phyloP scores from a whole-genome alignment of 2,888 invertebrate species.

The Epistrophe grossulariae region DNA sequence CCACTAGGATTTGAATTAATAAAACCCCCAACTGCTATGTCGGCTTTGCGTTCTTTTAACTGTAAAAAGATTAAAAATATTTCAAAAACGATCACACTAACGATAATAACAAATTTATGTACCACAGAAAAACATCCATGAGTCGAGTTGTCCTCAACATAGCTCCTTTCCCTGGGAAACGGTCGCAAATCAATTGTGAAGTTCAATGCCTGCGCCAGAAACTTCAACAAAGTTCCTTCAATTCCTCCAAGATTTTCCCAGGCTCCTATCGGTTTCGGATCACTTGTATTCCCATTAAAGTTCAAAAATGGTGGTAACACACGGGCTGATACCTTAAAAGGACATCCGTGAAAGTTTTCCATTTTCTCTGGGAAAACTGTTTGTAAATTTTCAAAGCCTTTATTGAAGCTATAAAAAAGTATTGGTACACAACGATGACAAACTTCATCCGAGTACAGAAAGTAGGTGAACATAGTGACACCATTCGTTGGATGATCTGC shows the following conservation, averaged over 20 bases:
- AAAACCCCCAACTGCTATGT: constrained; percentile 79
- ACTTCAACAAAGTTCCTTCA: constrained; percentile 79
- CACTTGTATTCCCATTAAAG: constrained; percentile 78
- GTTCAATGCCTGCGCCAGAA: constrained; percentile 76
- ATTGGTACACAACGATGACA: not conserved
- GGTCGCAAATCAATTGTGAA: constrained; percentile 5
- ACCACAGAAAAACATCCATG: constrained; percentile 79
- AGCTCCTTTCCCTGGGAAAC: constrained; percentile 70
- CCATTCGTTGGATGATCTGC: not conserved
- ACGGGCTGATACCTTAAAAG: constrained; percentile 77
- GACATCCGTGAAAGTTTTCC: constrained; percentile 77
- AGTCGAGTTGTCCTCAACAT: constrained; percentile 64
- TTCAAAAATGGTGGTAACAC: constrained; percentile 77
- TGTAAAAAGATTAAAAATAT: constrained; percentile 44
- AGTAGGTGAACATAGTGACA: constrained; percentile 11
- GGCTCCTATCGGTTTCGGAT: constrained; percentile 71
- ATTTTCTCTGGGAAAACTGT: constrained; percentile 77
- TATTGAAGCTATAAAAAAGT: not conserved
- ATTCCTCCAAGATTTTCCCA: constrained; percentile 78
- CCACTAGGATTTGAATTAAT: constrained; percentile 77
- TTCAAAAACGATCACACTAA: not conserved
- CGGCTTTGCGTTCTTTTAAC: constrained; percentile 75
- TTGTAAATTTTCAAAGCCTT: constrained; percentile 54
- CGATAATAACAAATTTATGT: constrained; percentile 16
- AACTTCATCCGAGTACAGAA: not conserved